Base-by-base conservation (phyloP, 2,888 invertebrate genomes). In the Trissolcus brochymenae region DNA sequence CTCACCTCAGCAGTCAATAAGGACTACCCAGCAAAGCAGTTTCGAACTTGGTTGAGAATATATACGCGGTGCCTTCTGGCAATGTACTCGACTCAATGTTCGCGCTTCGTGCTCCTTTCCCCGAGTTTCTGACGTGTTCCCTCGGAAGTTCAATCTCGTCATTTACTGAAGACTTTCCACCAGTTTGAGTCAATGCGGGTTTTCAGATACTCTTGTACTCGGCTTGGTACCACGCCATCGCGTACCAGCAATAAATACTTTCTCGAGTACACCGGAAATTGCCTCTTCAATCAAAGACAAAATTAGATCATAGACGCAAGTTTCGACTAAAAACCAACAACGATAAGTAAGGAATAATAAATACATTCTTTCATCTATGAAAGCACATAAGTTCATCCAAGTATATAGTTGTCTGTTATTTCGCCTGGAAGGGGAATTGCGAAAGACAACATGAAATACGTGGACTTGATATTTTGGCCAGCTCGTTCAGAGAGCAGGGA, bases 1-100 rank as follows among this genome's bases (percentile, higher is more conserved):
- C 83, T 83, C 81, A 79, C 81, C 82, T 81, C 83, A 50, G 67
- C 82, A 87, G 87, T 87, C 87, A 87, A 86, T 87, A 86, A 86
- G 83, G 85, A 87, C 81, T 82, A 85, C 83, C 84, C 81, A 82
- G 79, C 84, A 81, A 84, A 84, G 86, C 85, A 87, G 84, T 87
- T 87, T 84, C 84, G 78, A 84, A 87, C 81, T 86, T 82, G 81
- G 82, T 82, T 35, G 35, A 11, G 35, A 11, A 35, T 25, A 35
- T 35, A 35, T 35, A 35, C 35, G 75, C 78, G 77, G 61, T 79
- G 77, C 81, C 78, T 72, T 70, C 78, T 80, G 81, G 82, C 80
- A 77, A 83, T 75, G 82, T 78, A 80, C 82, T 84, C 82, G 85
- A 84, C 66, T 81, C 76, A 59, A 71, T 68, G 76, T 76, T 80